Evolutionary conservation across 2,113 vertebrate species (phyloP).

Genomic region (Gulo gulo): DNA sequence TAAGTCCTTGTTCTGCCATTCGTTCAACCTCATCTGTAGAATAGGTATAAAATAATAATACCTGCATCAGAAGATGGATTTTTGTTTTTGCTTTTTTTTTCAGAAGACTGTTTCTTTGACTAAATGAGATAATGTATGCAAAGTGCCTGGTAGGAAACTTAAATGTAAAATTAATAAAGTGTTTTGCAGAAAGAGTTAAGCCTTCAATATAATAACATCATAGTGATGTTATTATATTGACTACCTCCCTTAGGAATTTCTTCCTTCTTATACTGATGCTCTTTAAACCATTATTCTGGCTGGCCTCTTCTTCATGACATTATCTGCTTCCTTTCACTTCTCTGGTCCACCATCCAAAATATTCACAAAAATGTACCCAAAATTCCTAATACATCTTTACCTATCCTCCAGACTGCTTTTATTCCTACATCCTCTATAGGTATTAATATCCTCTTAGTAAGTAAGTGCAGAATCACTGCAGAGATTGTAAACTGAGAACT

Average conservation of each 20-base stretch:
- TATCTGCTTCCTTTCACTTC: not conserved
- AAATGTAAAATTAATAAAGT: not conserved
- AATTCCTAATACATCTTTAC: not conserved
- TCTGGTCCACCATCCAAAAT: not conserved
- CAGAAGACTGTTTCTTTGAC: not conserved
- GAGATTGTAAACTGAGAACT: not conserved
- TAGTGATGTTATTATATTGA: not conserved
- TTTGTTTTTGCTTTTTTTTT: not conserved
- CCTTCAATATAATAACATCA: not conserved
- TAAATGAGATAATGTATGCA: not conserved
- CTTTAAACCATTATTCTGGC: not conserved
- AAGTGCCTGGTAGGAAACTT: not conserved
- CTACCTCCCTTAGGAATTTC: not conserved
- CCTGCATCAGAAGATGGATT: not conserved
- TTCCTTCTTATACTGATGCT: not conserved
- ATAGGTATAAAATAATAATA: not conserved
- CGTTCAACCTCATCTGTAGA: not conserved
- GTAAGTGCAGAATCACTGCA: not conserved
- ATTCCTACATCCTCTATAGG: not conserved
- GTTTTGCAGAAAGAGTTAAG: not conserved
- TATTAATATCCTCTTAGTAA: not conserved
- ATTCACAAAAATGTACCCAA: not conserved
- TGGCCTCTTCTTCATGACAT: not conserved
- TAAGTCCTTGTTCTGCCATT: not conserved
- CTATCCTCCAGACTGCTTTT: not conserved